phyloP scores from a whole-genome alignment of 2,113 vertebrate genomes.

The Sorex araneus region DNA sequence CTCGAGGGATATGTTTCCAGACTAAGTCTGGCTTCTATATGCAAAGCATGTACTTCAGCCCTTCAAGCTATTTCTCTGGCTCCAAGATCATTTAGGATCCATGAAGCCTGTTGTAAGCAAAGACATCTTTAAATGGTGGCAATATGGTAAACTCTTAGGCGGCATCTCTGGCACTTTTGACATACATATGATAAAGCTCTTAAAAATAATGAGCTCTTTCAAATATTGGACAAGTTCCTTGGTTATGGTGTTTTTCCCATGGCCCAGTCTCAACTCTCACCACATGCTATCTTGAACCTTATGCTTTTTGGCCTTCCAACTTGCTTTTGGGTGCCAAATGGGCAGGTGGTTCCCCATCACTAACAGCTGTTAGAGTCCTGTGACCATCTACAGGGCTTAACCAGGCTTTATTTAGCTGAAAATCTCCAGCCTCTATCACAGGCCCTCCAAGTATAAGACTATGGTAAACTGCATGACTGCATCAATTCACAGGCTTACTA shows the following conservation, averaged over 20 bases:
- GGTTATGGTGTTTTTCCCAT: not conserved
- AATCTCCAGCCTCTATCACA: not conserved
- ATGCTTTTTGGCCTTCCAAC: not conserved
- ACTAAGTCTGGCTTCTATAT: no score
- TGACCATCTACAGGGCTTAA: not conserved
- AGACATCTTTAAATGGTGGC: constrained; percentile 5
- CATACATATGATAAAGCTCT: not conserved
- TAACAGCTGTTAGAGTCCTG: constrained; percentile 23
- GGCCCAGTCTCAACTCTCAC: not conserved
- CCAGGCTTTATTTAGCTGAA: not conserved
- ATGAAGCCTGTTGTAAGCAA: not conserved
- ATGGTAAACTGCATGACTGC: not conserved
- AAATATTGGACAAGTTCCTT: constrained; percentile 4
- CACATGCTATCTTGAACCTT: not conserved
- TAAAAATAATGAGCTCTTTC: constrained; percentile 15
- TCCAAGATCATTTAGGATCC: constrained; percentile 4
- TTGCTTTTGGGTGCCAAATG: constrained; percentile 8
- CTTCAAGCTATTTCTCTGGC: no score
- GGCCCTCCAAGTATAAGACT: not conserved
- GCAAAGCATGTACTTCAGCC: no score
- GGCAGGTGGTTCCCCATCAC: not conserved
- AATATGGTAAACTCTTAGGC: not conserved
- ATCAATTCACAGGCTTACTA: not conserved
- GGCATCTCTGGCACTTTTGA: constrained; percentile 15
- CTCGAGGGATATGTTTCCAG: no score